Conservation (phyloP, 2,888 invertebrate species). For the Unio pictorum region DNA sequence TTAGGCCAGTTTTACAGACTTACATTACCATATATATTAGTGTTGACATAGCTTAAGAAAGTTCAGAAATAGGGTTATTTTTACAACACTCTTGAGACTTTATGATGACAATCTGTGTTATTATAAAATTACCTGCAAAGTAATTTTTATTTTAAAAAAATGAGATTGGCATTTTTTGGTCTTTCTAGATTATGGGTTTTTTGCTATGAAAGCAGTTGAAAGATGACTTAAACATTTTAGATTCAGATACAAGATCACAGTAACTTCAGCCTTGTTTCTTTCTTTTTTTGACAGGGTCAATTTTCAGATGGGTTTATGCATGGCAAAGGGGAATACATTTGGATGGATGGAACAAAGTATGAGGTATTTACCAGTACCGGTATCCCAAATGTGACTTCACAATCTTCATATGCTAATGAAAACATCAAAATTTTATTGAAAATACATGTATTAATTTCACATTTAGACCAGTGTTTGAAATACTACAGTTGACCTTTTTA, state of each 20-base stretch:
- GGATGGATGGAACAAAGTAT: constrained; percentile 69
- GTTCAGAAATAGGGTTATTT: constrained; percentile 9
- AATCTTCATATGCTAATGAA: neutral
- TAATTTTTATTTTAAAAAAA: too few species aligned
- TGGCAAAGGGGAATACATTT: constrained; percentile 69
- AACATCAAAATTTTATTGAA: neutral
- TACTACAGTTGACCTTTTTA: too few species aligned
- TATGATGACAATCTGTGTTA: too few species aligned
- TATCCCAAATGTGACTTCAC: neutral
- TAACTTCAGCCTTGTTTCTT: neutral
- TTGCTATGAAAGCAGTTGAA: too few species aligned
- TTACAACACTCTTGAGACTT: too few species aligned
- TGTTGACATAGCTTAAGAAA: constrained; percentile 7
- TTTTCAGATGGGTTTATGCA: constrained; percentile 71
- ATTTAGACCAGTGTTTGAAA: too few species aligned
- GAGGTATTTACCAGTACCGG: constrained; percentile 50
- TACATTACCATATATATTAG: constrained; percentile 1
- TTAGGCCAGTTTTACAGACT: constrained; percentile 13
- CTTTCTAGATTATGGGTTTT: too few species aligned
- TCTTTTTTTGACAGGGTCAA: constrained; percentile 54
- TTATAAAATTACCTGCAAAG: too few species aligned
- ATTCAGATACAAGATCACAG: too few species aligned
- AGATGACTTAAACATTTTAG: too few species aligned
- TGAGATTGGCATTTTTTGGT: too few species aligned
- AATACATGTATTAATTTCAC: too few species aligned